Conservation (phyloP, 2,888 invertebrate genomes). For the Trichopoda pennipes region DNA sequence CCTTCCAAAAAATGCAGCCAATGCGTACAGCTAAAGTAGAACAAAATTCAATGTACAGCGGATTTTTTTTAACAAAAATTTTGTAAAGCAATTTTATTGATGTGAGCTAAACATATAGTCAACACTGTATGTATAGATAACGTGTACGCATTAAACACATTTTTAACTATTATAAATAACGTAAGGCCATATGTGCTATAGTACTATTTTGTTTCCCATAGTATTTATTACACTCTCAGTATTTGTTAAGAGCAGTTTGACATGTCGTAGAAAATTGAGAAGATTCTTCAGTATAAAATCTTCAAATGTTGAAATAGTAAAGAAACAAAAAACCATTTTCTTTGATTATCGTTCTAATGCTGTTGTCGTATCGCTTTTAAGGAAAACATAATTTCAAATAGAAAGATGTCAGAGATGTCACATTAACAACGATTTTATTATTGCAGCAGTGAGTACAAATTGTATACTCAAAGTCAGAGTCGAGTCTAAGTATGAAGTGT, state of each 20-base stretch:
- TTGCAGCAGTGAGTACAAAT: neutral
- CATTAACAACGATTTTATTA: slow-evolving; percentile 32
- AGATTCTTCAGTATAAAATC: slow-evolving; percentile 39
- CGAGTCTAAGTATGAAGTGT: neutral
- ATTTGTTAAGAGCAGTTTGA: slow-evolving; percentile 36
- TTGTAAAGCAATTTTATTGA: too few species aligned
- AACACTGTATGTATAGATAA: too few species aligned
- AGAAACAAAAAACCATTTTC: slow-evolving; percentile 36
- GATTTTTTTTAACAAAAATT: too few species aligned
- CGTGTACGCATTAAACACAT: too few species aligned
- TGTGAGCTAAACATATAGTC: too few species aligned
- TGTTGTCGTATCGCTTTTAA: neutral
- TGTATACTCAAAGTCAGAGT: slow-evolving; percentile 6
- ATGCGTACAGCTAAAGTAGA: too few species aligned
- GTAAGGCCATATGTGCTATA: too few species aligned
- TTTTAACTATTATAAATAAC: too few species aligned
- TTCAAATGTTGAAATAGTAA: slow-evolving; percentile 43
- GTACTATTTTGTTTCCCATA: neutral
- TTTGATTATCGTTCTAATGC: slow-evolving; percentile 10
- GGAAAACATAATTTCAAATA: neutral
- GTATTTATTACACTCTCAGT: neutral
- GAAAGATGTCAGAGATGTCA: slow-evolving; percentile 13
- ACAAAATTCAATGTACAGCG: too few species aligned
- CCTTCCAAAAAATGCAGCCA: too few species aligned
- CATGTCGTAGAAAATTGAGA: slow-evolving; percentile 54